Base-by-base conservation (phyloP, 1,140 invertebrate species). In the Drosophila eugracilis region DNA sequence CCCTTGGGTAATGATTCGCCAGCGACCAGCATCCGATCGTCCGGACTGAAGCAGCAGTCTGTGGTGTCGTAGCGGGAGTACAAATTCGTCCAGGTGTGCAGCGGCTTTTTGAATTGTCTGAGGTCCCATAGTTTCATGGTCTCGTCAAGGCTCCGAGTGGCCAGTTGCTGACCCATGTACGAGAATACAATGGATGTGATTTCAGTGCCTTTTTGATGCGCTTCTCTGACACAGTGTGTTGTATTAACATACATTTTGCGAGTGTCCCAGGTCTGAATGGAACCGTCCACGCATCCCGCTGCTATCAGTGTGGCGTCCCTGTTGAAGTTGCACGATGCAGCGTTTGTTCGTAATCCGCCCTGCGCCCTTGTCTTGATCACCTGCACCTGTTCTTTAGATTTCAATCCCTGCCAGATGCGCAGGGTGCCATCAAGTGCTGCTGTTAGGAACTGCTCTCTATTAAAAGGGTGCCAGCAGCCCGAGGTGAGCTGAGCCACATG, bases 221-320 rank as follows among this genome's bases (percentile, higher is more conserved):
- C 98, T 50, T 94, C 94, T 62, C 97, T 93, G 1, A 97, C 92
- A 26, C 96, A 91, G 44, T 95, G 92, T 0, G 95, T 94, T 0
- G 97, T 97, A 83, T 97, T 98, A 0, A 96, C 95, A 75, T 94
- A 95, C 79, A 94, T 95, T 86, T 95, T 96, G 36, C 98, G 94
- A 47, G 97, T 96, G 91, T 99, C 99, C 98, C 98, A 99, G 92
- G 99, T 96, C 92, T 99, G 98, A 75, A 99, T 96, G 0, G 97
- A 99, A 1, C 99, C 99, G 92, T 99, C 99, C 22, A 95, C 94
- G 90, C 99, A 99, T 0, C 96, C 98, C 52, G 96, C 96, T 0
- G 96, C 96, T 15, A 99, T 95, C 0, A 96, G 94, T 54, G 96
- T 96, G 0, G 98, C 98, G 92, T 99, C 98, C 55, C 96, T 92